Percentiles rank a stretch among this genome's conserved stretches.
Conservation (phyloP, 2,888 invertebrate genomes). For the Calameuta idolon region DNA sequence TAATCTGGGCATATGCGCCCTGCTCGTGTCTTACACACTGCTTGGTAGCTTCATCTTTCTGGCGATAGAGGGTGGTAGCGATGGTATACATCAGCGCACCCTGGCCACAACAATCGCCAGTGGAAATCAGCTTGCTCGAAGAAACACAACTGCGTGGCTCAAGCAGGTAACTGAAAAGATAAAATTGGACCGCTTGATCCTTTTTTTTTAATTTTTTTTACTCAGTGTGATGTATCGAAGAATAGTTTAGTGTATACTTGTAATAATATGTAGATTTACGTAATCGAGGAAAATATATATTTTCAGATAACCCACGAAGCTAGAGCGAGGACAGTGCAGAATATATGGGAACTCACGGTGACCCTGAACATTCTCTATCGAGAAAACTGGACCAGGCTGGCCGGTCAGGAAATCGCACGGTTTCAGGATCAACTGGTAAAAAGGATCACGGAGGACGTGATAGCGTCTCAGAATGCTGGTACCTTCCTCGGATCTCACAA, state of each 20-base stretch:
- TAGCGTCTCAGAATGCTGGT: constrained; percentile 69
- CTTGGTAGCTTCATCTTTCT: constrained; percentile 86
- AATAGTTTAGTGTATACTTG: not conserved
- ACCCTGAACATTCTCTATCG: constrained; percentile 88
- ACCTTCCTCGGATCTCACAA: constrained; percentile 60
- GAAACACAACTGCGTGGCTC: constrained; percentile 61
- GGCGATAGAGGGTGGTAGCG: constrained; percentile 81
- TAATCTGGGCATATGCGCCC: constrained; percentile 84
- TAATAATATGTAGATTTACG: not conserved
- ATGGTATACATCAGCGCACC: constrained; percentile 69
- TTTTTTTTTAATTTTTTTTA: not conserved
- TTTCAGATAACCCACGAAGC: constrained; percentile 71
- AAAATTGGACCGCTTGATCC: not conserved
- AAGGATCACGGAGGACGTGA: constrained; percentile 83
- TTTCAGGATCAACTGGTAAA: constrained; percentile 88
- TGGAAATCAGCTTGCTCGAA: constrained; percentile 41
- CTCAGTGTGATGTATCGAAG: not conserved
- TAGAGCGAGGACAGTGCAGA: constrained; percentile 81
- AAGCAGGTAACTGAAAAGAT: constrained; percentile 49
- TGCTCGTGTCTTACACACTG: constrained; percentile 84
- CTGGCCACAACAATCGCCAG: constrained; percentile 70
- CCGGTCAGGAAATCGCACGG: constrained; percentile 81
- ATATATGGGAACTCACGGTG: constrained; percentile 92
- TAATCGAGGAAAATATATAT: not conserved
- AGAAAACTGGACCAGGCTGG: constrained; percentile 90